Base-by-base conservation (phyloP, 2,113 vertebrate genomes). In the Echinops telfairi region DNA sequence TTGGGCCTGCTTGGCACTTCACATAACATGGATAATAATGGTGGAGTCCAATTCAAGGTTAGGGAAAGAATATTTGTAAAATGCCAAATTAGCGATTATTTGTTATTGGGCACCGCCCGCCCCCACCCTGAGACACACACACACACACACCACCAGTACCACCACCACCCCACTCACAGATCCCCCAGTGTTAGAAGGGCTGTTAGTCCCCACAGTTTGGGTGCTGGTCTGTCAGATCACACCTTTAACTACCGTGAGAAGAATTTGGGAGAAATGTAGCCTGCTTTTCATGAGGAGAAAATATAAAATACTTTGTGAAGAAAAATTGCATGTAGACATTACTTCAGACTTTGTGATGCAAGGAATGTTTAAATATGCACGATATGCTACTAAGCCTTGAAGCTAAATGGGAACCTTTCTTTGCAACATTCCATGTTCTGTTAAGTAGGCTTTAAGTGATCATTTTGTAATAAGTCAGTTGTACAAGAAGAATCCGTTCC, bases 381-480 rank as follows among this genome's bases (percentile, higher is more conserved):
- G 29, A 27, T 90, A 29, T 7, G 40, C 81, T 88, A 0, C 84
- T 87, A 96, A 83, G 89, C 86, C 11, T 27, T 88, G 81, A 91
- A n/a, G 90, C 73, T 76, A 76, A 83, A 57, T 93, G 33, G 38
- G 68, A 87, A 82, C 27, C 79, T 96, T 90, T 79, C 62, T 86
- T 79, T 83, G 71, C 80, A 90, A 33, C 36, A n/a, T 36, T 86
- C 6, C 6, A 2, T 88, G 10, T 83, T 85, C 47, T 93, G 2
- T 86, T 91, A 92, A 66, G 80, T 82, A 70, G 58, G 29, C 73
- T 91, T 94, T 92, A 81, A 86, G 68, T 93, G 58, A 70, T 86
- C 38, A 73, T 85, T 77, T 31, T 79, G 68, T 84, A 25, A n/a
- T 20, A 76, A 53, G 14, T 93, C 12, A 38, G 10, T 58, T 91